Conservation (phyloP, 1,140 invertebrate genomes). For the Saccostrea echinata region DNA sequence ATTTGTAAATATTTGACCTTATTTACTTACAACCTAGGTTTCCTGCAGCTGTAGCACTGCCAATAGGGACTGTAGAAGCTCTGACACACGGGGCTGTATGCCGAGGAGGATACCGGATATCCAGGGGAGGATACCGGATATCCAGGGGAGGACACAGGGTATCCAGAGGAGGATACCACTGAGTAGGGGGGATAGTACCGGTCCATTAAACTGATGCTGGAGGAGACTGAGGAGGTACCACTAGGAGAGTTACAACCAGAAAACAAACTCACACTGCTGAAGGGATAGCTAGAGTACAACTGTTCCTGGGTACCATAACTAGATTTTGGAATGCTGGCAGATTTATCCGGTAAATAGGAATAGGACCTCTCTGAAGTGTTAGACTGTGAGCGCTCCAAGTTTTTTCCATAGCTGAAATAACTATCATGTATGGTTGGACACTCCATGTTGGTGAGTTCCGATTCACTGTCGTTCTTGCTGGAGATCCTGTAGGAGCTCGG, state of each 20-base stretch:
- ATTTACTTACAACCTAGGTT: not conserved
- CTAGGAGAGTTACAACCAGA: not conserved
- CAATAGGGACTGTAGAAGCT: not conserved
- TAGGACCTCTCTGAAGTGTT: not conserved
- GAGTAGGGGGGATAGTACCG: not conserved
- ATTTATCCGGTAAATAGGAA: not conserved
- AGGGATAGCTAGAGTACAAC: not conserved
- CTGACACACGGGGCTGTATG: not conserved
- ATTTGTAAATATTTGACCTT: not conserved
- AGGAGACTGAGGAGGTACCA: not conserved
- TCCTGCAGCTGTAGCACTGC: slow-evolving; percentile 7
- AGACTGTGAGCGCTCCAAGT: not conserved
- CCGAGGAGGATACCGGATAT: not conserved
- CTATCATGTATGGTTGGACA: not conserved
- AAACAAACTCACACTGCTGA: not conserved
- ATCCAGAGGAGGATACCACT: not conserved
- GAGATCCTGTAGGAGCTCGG: not conserved
- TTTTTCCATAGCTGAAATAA: not conserved
- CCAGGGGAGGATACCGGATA: not conserved
- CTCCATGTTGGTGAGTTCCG: not conserved
- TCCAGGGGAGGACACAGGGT: not conserved
- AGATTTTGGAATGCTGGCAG: not conserved
- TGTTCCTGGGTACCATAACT: not conserved
- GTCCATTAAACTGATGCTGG: not conserved
- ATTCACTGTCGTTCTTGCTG: not conserved